Evolutionary conservation across 2,797 vertebrate species (phyloP).

Genomic region (Hemitrygon akajei): DNA sequence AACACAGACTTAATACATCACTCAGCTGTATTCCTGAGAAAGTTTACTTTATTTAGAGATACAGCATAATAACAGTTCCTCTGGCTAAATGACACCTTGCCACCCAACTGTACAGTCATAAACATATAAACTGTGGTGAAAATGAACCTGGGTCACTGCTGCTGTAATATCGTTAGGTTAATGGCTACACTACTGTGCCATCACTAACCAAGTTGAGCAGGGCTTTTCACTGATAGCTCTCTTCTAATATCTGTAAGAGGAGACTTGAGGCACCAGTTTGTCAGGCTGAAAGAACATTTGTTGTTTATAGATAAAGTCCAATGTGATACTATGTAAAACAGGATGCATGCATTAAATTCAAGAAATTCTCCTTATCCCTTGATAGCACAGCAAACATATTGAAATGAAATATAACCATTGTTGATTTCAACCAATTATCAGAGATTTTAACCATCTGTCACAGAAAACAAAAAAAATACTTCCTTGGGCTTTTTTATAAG

Average conservation of each 20-base stretch:
- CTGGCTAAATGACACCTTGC: no score
- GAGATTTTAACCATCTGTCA: neutral
- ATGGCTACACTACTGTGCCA: no score
- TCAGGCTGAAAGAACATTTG: neutral
- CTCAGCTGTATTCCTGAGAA: no score
- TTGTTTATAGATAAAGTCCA: neutral
- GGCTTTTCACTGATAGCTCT: no score
- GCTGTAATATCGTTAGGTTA: no score
- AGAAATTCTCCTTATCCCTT: neutral
- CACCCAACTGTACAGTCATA: no score
- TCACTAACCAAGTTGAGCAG: no score
- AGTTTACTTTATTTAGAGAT: no score
- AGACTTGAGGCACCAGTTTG: neutral
- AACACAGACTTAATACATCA: no score
- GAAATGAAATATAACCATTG: neutral
- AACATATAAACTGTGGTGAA: no score
- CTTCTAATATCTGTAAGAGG: neutral
- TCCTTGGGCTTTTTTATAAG: neutral
- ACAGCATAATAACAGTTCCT: no score
- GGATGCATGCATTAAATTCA: neutral
- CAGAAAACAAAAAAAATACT: neutral
- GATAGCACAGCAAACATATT: neutral
- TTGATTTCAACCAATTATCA: neutral
- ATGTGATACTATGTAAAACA: neutral
- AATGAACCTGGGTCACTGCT: no score